Evolutionary conservation across 2,113 vertebrate genomes (phyloP).

Genomic region (Ivindomyrus marchei): DNA sequence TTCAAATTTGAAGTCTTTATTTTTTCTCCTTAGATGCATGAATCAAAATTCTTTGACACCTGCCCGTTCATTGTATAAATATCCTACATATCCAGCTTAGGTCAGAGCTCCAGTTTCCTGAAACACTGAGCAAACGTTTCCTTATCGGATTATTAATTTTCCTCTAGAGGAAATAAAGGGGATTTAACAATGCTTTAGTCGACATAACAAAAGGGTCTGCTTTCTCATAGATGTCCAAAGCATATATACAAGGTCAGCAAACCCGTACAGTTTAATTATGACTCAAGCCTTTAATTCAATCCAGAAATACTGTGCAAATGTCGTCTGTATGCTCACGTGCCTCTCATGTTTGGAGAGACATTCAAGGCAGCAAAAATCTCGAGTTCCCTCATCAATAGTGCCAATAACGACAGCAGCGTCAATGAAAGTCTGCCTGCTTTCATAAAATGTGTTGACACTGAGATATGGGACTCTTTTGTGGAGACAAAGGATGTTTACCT

Average conservation of each 20-base stretch:
- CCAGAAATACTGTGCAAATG: constrained; percentile 3
- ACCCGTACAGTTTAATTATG: neutral
- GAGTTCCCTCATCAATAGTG: neutral
- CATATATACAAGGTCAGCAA: constrained; percentile 3
- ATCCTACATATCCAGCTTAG: neutral
- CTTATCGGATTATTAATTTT: neutral
- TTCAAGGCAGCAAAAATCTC: neutral
- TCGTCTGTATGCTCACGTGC: neutral
- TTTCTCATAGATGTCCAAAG: neutral
- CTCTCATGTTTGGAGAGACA: neutral
- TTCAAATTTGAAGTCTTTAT: neutral
- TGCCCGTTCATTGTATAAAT: neutral
- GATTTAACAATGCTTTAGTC: neutral
- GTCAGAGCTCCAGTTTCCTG: neutral
- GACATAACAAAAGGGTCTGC: neutral
- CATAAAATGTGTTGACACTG: constrained; percentile 8
- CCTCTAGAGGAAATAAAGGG: neutral
- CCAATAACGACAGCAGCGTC: neutral
- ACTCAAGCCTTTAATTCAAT: neutral
- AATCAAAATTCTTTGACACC: neutral
- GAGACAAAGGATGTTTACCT: constrained; percentile 5
- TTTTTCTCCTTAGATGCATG: neutral
- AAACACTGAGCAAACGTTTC: neutral
- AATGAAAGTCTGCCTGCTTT: neutral
- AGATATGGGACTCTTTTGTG: neutral